Evolutionary conservation across 2,113 vertebrate genomes (phyloP).

Genomic region (Ellobius talpinus): DNA sequence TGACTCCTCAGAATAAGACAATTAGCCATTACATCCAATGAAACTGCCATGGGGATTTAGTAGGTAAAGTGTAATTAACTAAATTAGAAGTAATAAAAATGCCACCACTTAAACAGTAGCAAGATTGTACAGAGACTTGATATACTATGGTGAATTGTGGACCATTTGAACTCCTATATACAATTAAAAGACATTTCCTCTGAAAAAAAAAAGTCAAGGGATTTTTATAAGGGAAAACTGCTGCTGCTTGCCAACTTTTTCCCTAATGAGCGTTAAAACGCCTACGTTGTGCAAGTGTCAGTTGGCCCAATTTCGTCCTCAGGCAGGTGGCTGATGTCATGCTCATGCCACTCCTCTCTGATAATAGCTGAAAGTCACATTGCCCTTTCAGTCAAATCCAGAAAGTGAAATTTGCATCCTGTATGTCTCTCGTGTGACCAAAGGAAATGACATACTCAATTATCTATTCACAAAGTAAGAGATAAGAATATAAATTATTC

Average conservation of each 20-base stretch:
- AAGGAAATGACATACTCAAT: not conserved
- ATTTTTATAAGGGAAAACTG: constrained; percentile 70
- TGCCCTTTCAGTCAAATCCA: constrained; percentile 24
- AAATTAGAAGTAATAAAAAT: constrained; percentile 81
- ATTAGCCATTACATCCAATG: constrained; percentile 71
- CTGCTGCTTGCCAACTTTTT: constrained; percentile 55
- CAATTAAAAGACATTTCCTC: constrained; percentile 79
- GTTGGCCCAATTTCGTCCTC: constrained; percentile 40
- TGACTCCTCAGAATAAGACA: constrained; percentile 71
- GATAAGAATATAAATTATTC: not conserved
- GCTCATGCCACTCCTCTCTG: not conserved
- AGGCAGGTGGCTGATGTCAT: constrained; percentile 66
- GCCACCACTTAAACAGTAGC: constrained; percentile 71
- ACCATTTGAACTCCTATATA: constrained; percentile 75
- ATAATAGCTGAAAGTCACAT: constrained; percentile 15
- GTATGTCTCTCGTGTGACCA: not conserved
- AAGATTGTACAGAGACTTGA: constrained; percentile 75
- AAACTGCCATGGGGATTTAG: constrained; percentile 72
- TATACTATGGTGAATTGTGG: constrained; percentile 69
- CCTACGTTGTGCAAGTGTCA: constrained; percentile 31
- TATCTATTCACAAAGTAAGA: not conserved
- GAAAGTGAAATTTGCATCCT: not conserved
- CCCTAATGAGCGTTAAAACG: constrained; percentile 71
- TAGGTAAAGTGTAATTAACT: constrained; percentile 82
- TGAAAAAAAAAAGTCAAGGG: constrained; percentile 64